Evolutionary conservation across 92 coral and sea anemone species (phyloP), one percentile per base, ranked within the genome.

Genomic region (Galaxea fascicularis): DNA sequence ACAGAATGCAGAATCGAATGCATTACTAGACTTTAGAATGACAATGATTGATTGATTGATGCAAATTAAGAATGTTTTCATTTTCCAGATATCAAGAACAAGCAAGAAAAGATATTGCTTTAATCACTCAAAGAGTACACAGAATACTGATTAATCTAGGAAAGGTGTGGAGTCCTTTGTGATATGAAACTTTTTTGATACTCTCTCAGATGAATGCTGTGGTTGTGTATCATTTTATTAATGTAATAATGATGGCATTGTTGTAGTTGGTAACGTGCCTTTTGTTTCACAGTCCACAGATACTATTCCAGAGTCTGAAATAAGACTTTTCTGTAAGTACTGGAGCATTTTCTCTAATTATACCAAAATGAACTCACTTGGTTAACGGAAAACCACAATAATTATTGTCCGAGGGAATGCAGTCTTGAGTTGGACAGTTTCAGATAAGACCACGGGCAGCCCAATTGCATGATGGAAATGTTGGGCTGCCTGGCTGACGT

Each of bases 241-340:
- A 35, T 27, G 68, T 4, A 25, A 24, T 12, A 24, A 1, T 12
- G 16, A 6, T 12, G 4, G 30, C 25, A 9, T 58, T 58, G 7
- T 60, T 1, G n/a, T 9, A 16, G 18, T 26, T 15, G 18, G 27
- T 28, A 20, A 46, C 13, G 13, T 20, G 10, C 6, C 1, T 2
- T 12, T 76, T 66, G 27, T 56, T 90, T 82, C 13, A 8, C 68
- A 95, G 96, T 86, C 92, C 51, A 63, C 93, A 46, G 96, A 95
- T 71, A 80, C 78, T 63, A 93, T 95, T 70, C 87, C 94, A 39
- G 99, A 96, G 72, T 80, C 88, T 22, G 98, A 94, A 86, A 91
- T 96, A 58, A 95, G 92, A 74, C 90, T 92, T 57, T 94, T 96
- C 86, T 96, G 99, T 96, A 96, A 96, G 99, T 96, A 57, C 0